These are phyloP conservation scores for Xerus inauris DNA, from an alignment of 2,113 vertebrate genomes.

Conservation along the genomic window DNA sequence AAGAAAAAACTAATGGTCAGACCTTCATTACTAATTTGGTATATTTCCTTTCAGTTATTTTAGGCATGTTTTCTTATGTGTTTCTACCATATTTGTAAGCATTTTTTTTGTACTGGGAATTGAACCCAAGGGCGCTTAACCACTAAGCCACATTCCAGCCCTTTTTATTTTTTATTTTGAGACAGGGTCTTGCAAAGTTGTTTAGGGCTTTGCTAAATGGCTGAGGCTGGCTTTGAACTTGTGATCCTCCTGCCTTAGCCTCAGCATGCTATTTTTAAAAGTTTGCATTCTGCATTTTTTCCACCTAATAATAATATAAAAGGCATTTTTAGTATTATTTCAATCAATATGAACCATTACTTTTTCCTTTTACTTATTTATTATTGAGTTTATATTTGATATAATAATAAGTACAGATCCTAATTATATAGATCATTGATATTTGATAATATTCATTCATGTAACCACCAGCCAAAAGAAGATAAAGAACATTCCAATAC, in stretches of 20 bases:
- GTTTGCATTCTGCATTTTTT: neutral
- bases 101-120: neutral
- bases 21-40: neutral
- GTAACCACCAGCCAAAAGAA: slow-evolving; percentile 2
- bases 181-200: neutral
- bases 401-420: neutral
- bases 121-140: neutral
- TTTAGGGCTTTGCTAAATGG: neutral
- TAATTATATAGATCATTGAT: neutral
- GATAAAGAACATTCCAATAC: neutral
- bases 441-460: slow-evolving; percentile 27
- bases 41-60: slow-evolving; percentile 4
- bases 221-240: neutral
- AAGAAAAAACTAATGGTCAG: neutral
- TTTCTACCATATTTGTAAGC: neutral
- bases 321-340: neutral
- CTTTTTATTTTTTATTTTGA: neutral
- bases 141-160: neutral
- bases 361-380: slow-evolving; percentile 10
- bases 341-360: neutral
- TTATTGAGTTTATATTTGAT: neutral
- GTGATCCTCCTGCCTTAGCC: neutral
- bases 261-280: neutral
- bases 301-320: neutral
- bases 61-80: neutral